Evolutionary conservation across 2,797 vertebrate genomes (phyloP), one percentile per base, ranked within the genome.

Genomic region (Nyctibius grandis): DNA sequence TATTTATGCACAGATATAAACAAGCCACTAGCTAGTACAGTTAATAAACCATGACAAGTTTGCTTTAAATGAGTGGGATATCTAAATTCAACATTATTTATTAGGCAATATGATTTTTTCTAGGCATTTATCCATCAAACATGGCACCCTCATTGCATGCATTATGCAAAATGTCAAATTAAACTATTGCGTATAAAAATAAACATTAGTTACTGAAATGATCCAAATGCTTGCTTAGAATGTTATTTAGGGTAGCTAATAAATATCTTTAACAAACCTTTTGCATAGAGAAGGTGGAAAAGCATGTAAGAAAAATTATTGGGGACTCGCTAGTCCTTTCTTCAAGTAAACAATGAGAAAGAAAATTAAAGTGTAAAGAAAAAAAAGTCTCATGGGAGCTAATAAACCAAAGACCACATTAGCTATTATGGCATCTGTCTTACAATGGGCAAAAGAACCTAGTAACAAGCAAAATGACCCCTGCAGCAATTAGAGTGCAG

Each of bases 91-190:
- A 94, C 90, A 93, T 98, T 98, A 98, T 98, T 98, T 98, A 98
- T 98, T 97, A 98, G 94, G 93, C 96, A 97, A 98, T 98, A 97
- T 95, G 65, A 95, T 89, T 97, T 97, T 97, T 97, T 92, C 92
- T 96, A 95, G 95, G 96, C 97, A 96, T 98, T 98, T 98, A 98
- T 98, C 96, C 93, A 97, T 98, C 98, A 98, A 97, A 97, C 76
- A 93, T 94, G 96, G 90, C 93, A 97, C 94, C 93, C 90, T 97
- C 98, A 98, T 97, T 97, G 97, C 97, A 97, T 95, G 93, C 92
- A 97, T 98, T 98, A 98, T 98, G 97, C 95, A 97, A 95, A 94
- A 92, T 97, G 97, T 98, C 98, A 98, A 96, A 98, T 98, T 97
- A 98, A 98, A 98, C 92, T 93, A 97, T 89, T 97, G 97, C 97